A percentile compares a stretch with the other conserved stretches of the same genome.
phyloP scores from a whole-genome alignment of 53 echinoderm and acorn worm genomes.

The Luidia sarsii region DNA sequence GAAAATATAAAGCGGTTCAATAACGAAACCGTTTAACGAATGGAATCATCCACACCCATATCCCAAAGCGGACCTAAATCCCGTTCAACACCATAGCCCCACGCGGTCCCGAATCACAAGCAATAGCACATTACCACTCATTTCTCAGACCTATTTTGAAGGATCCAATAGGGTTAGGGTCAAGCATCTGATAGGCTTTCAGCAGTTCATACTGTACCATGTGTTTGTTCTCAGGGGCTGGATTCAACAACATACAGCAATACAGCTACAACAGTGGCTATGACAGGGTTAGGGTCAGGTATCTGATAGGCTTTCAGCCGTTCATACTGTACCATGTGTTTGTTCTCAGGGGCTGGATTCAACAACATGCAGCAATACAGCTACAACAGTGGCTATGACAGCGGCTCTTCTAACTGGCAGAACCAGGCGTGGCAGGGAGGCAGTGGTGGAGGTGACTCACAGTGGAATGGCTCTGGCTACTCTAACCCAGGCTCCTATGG shows the following conservation, averaged over 20 bases:
- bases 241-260: background rate
- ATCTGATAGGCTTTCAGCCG: too few species aligned
- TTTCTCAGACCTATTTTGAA: too few species aligned
- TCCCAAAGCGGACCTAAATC: too few species aligned
- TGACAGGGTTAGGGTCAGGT: too few species aligned
- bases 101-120: too few species aligned
- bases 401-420: slow-evolving; percentile 40
- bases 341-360: background rate
- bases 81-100: too few species aligned
- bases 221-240: background rate
- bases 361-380: slow-evolving; percentile 2
- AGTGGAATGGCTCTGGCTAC: slow-evolving; percentile 30
- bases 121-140: too few species aligned
- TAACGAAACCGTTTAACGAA: too few species aligned
- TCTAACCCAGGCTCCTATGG: slow-evolving; percentile 8
- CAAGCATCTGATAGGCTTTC: too few species aligned
- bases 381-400: slow-evolving; percentile 13
- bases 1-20: too few species aligned
- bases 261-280: slow-evolving; percentile 18
- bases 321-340: background rate
- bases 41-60: too few species aligned
- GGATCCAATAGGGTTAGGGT: too few species aligned
- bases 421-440: slow-evolving; percentile 19
- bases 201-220: background rate
- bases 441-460: background rate